phyloP scores from a whole-genome alignment of 2,797 vertebrate genomes.

The Coluber constrictor region DNA sequence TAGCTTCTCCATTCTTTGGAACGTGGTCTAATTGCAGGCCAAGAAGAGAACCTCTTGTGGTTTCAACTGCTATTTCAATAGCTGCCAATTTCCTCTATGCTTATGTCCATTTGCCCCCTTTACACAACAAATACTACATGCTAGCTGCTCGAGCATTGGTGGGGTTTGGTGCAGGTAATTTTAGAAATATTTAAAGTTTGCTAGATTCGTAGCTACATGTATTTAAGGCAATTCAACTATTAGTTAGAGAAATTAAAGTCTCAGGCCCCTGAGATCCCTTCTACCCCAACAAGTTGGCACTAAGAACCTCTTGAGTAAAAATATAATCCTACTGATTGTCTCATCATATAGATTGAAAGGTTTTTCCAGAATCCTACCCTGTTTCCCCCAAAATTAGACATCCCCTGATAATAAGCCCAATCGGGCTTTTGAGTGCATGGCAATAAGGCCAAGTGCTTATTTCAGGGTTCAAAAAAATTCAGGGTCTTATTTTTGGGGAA shows the following conservation, averaged over 20 bases:
- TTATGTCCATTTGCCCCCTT: constrained; percentile 79
- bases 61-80: constrained; percentile 87
- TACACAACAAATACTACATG: constrained; percentile 89
- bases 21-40: constrained; percentile 92
- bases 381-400: too few relatives aligned
- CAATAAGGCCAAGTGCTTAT: too few relatives aligned
- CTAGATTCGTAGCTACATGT: accelerated
- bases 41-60: constrained; percentile 82
- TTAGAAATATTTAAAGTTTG: constrained; percentile 63
- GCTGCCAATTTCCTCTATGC: constrained; percentile 89
- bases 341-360: not conserved
- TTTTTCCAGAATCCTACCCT: not conserved
- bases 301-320: not conserved
- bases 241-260: not conserved
- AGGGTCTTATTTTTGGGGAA: too few relatives aligned
- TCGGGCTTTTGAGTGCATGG: too few relatives aligned
- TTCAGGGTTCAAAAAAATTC: too few relatives aligned
- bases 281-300: not conserved
- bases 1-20: constrained; percentile 91
- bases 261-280: not conserved
- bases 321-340: not conserved
- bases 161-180: constrained; percentile 94
- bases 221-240: not conserved
- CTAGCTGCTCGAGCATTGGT: constrained; percentile 84
- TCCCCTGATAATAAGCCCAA: too few relatives aligned